Conservation (phyloP, 2,113 vertebrate genomes). For the Mesembrinibis cayennensis region DNA sequence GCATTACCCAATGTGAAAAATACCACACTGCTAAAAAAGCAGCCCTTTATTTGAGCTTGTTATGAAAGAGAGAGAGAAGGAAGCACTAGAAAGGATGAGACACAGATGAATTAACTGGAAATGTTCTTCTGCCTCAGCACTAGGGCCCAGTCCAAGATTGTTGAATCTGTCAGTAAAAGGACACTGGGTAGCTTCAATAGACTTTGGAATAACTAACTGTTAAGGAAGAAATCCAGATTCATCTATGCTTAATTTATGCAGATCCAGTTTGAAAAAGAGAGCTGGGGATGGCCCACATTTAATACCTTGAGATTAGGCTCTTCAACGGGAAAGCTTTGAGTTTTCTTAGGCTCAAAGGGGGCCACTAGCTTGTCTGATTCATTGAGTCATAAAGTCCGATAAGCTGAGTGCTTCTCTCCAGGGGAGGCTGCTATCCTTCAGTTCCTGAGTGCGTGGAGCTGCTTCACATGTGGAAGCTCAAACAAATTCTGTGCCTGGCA, state of each 20-base stretch:
- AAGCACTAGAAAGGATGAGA: not conserved
- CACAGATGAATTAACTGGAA: not conserved
- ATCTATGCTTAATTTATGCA: constrained; percentile 2
- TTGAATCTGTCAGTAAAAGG: not conserved
- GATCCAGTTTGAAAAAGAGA: constrained; percentile 12
- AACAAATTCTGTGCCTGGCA: not conserved
- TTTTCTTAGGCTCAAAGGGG: not conserved
- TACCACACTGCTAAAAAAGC: not conserved
- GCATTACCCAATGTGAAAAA: not conserved
- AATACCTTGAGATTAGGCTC: not conserved
- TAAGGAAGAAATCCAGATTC: constrained; percentile 11
- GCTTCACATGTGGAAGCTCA: not conserved
- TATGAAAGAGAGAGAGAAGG: not conserved
- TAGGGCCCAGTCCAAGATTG: not conserved
- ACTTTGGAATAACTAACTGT: not conserved
- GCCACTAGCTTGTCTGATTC: not conserved
- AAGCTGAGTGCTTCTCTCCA: not conserved
- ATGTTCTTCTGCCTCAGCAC: not conserved
- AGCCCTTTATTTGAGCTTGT: not conserved
- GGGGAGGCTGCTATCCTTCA: not conserved
- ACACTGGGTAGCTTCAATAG: not conserved
- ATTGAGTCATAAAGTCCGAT: not conserved
- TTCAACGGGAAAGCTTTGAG: not conserved
- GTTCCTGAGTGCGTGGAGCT: not conserved
- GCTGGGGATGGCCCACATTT: not conserved